These are phyloP conservation scores for Lithophane semibrunnea DNA, from an alignment of 2,888 invertebrate genomes.

Conservation along the genomic window DNA sequence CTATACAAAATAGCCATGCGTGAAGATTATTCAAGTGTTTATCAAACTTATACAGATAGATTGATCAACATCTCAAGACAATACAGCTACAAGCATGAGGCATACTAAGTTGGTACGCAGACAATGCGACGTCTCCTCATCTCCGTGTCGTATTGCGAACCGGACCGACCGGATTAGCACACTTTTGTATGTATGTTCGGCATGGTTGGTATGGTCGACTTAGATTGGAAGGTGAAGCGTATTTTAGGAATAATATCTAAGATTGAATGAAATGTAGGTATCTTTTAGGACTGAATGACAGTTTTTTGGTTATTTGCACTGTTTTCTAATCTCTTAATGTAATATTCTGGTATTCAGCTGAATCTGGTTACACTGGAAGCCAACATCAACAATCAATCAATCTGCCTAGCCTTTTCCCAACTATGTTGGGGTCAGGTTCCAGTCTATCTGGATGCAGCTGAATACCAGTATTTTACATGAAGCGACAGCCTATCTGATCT, in stretches of 20 bases:
- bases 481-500: too few species aligned
- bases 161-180: conserved; percentile 69
- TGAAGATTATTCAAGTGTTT: background rate
- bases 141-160: conserved; percentile 61
- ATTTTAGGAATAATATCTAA: background rate
- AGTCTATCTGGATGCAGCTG: too few species aligned
- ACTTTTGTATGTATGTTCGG: conserved; percentile 26
- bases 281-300: background rate
- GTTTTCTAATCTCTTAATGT: background rate
- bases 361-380: background rate
- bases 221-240: background rate
- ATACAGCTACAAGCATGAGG: conserved; percentile 10
- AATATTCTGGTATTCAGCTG: background rate
- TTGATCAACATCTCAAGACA: conserved; percentile 8
- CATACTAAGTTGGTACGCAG: conserved; percentile 23
- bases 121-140: conserved; percentile 65
- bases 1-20: background rate
- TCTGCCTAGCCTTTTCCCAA: too few species aligned
- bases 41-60: background rate
- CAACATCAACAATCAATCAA: too few species aligned
- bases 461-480: too few species aligned
- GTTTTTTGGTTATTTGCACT: background rate
- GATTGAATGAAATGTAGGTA: background rate
- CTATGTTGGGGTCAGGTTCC: too few species aligned
- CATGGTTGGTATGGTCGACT: background rate